These are phyloP conservation scores for Zaprionus ghesquierei DNA, from an alignment of 1,140 invertebrate species.

Conservation along the genomic window DNA sequence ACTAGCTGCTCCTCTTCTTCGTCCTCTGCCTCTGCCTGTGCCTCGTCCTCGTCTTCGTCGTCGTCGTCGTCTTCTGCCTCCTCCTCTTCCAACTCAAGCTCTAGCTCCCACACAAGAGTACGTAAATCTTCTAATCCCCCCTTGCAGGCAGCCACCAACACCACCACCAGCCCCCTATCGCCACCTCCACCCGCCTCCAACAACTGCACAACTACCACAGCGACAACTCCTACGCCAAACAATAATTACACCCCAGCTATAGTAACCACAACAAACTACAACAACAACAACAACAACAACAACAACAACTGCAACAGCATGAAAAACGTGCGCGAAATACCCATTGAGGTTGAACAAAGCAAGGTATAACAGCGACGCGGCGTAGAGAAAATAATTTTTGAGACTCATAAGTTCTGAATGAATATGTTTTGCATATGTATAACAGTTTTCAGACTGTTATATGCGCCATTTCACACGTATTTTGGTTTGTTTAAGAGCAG, in stretches of 20 bases:
- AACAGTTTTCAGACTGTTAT: not conserved
- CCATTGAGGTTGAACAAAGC: constrained; percentile 80
- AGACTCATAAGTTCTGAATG: not conserved
- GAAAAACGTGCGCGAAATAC: constrained; percentile 80
- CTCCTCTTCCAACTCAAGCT: constrained; percentile 51
- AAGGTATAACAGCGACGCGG: constrained; percentile 62
- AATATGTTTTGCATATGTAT: not conserved
- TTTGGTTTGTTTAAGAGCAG: not conserved
- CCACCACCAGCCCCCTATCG: constrained; percentile 46
- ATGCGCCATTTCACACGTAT: not conserved
- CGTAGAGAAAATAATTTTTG: not conserved
- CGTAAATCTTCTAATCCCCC: constrained; percentile 80
- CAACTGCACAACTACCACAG: constrained; percentile 25
- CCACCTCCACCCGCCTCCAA: constrained; percentile 44
- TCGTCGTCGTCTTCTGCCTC: constrained; percentile 55
- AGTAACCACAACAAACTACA: constrained; percentile 41
- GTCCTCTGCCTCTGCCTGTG: constrained; percentile 45
- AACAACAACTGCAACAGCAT: constrained; percentile 46
- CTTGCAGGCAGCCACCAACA: constrained; percentile 50
- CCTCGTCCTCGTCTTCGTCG: constrained; percentile 55
- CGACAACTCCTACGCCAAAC: constrained; percentile 33
- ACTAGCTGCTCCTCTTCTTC: constrained; percentile 6
- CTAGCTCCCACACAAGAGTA: constrained; percentile 73
- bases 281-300: constrained; percentile 39
- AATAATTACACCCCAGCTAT: constrained; percentile 25